Base-by-base conservation (phyloP, 2,797 vertebrate species). In the Rhinatrema bivittatum region DNA sequence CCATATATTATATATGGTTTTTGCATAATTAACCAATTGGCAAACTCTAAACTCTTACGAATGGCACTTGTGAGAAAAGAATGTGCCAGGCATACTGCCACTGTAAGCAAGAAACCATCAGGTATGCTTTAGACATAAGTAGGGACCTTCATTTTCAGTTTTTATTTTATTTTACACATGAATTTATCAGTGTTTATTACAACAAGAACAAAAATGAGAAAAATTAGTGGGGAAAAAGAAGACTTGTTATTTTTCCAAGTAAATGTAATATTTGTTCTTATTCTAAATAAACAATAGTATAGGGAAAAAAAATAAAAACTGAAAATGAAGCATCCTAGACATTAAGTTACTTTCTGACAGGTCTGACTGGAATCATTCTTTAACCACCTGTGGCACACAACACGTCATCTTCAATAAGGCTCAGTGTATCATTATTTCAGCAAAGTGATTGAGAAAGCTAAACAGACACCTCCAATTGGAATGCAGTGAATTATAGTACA, bases 341-440 rank as follows among this genome's bases (percentile, higher is more conserved):
- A n/a, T n/a, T n/a, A n/a, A n/a, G 60, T 4, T 27, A 60, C 54
- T 56, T 42, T 45, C 6, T 13, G 31, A 32, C 6, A 49, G 47
- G 59, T 62, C 56, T 14, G 25, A 27, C 9, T 45, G 41, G 25
- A 56, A 47, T 70, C 54, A 42, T 18, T 54, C 38, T 70, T 53
- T 64, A 75, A 74, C 74, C 70, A 74, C 71, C 68, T 79, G 76
- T 68, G 73, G 62, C 76, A 75, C 72, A 65, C 72, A 78, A 77
- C 74, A 81, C 76, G 83, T 82, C 56, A 68, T 68, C 57, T 45
- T 76, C 68, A 72, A 1, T 82, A 82, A 81, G 82, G 78, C 76
- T 80, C 70, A 64, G 69, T 46, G 69, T 75, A 65, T 33, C 64
- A 63, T 33, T 62, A 67, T 51, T 68, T 74, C 63, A 58, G 67